Percentiles rank a stretch among this genome's conserved stretches.
These are phyloP conservation scores for Hirtodrosophila trivittata DNA, from an alignment of 2,888 invertebrate genomes.

Conservation along the genomic window DNA sequence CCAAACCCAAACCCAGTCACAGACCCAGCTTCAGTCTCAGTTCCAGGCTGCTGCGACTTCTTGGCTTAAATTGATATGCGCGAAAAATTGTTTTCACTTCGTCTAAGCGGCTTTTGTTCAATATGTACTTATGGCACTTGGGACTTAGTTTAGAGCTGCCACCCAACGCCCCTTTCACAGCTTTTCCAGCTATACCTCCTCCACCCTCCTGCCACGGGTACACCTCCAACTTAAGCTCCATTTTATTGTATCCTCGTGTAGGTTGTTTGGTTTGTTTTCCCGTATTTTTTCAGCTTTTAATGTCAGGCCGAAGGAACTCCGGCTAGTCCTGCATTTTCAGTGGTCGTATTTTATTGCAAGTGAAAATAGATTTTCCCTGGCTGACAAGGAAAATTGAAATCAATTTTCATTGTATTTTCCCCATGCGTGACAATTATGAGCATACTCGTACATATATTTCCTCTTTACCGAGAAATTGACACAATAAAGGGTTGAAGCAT, in stretches of 20 bases:
- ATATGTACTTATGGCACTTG: slow-evolving; percentile 32
- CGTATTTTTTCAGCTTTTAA: slow-evolving; percentile 3
- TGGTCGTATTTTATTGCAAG: too few relatives aligned
- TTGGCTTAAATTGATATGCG: slow-evolving; percentile 61
- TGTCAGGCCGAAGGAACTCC: neutral
- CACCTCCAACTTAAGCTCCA: slow-evolving; percentile 3
- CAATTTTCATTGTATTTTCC: slow-evolving; percentile 35
- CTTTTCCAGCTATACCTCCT: neutral
- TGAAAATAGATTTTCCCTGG: slow-evolving; percentile 44
- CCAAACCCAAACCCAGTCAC: slow-evolving; percentile 1
- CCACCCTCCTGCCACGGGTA: neutral
- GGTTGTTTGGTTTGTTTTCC: slow-evolving; percentile 1
- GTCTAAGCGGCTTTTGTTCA: slow-evolving; percentile 50
- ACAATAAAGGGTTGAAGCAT: slow-evolving; percentile 13
- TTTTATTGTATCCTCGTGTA: slow-evolving; percentile 7
- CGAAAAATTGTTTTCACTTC: slow-evolving; percentile 57
- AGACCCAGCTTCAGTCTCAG: neutral
- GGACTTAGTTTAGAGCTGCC: slow-evolving; percentile 11
- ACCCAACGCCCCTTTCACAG: neutral
- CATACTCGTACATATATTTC: slow-evolving; percentile 31
- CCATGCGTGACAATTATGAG: slow-evolving; percentile 44
- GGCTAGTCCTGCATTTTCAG: slow-evolving; percentile 18
- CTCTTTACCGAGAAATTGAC: slow-evolving; percentile 36
- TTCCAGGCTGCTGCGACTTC: slow-evolving; percentile 16
- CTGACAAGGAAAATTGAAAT: slow-evolving; percentile 45